A percentile compares a stretch with the other conserved stretches of the same genome.
phyloP scores from a whole-genome alignment of 2,888 invertebrate species.

The Mesorhabditis sp. region DNA sequence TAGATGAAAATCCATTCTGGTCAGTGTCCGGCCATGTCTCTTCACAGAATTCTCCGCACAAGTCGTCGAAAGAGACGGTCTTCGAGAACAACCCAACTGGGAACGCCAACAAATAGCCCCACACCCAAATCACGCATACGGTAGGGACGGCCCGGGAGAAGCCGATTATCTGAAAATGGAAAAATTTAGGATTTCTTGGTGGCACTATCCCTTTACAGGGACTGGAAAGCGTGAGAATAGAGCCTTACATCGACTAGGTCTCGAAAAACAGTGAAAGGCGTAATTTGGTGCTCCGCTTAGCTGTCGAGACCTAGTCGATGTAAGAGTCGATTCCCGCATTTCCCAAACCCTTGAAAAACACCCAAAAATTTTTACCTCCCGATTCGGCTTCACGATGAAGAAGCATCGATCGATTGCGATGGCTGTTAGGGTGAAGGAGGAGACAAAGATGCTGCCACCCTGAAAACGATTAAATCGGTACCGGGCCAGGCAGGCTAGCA shows the following conservation, averaged over 20 bases:
- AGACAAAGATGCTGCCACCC: slow-evolving; percentile 56
- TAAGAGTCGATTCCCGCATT: slow-evolving; percentile 5
- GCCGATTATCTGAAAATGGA: slow-evolving; percentile 41
- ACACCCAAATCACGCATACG: slow-evolving; percentile 47
- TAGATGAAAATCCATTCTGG: slow-evolving; percentile 25
- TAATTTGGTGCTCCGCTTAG: no score
- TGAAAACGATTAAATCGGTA: slow-evolving; percentile 20
- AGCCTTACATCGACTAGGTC: no score
- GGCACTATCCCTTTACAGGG: no score
- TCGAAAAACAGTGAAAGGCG: slow-evolving; percentile 6
- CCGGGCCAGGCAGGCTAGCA: neutral
- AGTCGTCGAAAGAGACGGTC: slow-evolving; percentile 34
- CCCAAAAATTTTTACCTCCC: slow-evolving; percentile 28
- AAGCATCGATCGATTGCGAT: slow-evolving; percentile 56
- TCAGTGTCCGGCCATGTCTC: slow-evolving; percentile 53
- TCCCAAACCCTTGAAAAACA: neutral
- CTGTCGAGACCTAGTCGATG: no score
- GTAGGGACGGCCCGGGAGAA: slow-evolving; percentile 41
- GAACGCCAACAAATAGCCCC: slow-evolving; percentile 49
- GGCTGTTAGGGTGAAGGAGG: slow-evolving; percentile 54
- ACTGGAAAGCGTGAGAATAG: no score
- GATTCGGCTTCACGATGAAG: slow-evolving; percentile 46
- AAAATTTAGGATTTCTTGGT: no score
- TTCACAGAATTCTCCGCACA: slow-evolving; percentile 55
- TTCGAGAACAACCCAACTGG: slow-evolving; percentile 50